Conservation (phyloP, 2,797 vertebrate species). For the Fratercula arctica region DNA sequence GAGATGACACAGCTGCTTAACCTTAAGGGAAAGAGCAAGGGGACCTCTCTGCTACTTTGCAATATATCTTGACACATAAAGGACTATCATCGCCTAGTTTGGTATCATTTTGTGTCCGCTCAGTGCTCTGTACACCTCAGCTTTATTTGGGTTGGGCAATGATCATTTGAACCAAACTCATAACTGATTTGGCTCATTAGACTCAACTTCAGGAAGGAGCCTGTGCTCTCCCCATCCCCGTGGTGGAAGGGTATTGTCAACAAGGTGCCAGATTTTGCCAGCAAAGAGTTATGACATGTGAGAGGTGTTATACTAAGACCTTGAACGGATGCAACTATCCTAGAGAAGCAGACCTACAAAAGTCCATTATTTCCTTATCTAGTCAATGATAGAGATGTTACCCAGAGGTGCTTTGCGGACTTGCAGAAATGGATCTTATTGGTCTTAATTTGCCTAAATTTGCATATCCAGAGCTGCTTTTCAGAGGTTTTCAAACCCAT, state of each 20-base stretch:
- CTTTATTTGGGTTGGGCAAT: neutral
- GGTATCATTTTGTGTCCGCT: neutral
- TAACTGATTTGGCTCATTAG: neutral
- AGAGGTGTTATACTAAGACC: neutral
- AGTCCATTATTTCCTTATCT: neutral
- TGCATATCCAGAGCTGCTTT: neutral
- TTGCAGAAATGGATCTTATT: neutral
- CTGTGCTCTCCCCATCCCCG: neutral
- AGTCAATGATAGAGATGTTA: neutral
- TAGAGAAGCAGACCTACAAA: neutral
- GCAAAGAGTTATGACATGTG: neutral
- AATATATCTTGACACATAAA: neutral
- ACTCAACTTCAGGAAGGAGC: neutral
- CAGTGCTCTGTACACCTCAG: neutral
- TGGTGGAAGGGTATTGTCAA: neutral
- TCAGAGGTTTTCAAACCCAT: neutral
- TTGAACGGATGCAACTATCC: neutral
- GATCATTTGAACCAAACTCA: neutral
- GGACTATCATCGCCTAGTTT: accelerated
- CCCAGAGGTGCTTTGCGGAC: neutral
- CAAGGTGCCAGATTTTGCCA: neutral
- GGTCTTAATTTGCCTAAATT: neutral
- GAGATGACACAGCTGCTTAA: neutral
- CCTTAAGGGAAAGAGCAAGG: neutral
- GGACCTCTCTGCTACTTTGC: neutral